Evolutionary conservation across 2,113 vertebrate genomes (phyloP), one percentile per base, ranked within the genome.

Genomic region (Tor tambroides): DNA sequence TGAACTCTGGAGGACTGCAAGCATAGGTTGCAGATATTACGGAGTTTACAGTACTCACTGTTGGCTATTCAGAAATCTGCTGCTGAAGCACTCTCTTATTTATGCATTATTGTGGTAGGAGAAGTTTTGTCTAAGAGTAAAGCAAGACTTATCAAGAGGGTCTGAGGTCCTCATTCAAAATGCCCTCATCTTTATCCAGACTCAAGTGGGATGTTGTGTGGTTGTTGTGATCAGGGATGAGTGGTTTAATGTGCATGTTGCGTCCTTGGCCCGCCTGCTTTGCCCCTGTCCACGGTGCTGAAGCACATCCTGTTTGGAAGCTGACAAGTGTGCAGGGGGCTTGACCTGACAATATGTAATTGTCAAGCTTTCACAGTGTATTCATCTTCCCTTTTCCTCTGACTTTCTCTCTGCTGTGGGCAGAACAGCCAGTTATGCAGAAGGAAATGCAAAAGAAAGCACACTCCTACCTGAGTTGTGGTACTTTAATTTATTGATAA

Each of bases 401-500:
- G 35, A 61, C 65, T 72, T 51, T 72, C 88, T 89, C 78, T 88
- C 83, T 88, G 46, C 74, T 51, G 4, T 43, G 12, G 92, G 89
- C 91, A 88, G 85, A 92, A 90, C 92, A 92, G 92, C 80, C 91
- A 92, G 92, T 92, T 81, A 32, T 85, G 89, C 92, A 92, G 91
- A 91, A 91, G 90, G 92, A 86, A 46, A 86, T 84, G 89, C 63
- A 67, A 67, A 26, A 91, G 90, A 92, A 91, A 90, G 49, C 15
- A 23, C 63, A 15, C 59, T 49, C 32, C 38, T n/a, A n/a, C n/a
- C n/a, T n/a, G n/a, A n/a, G n/a, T 38, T 38, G 38, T 38, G 38
- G 38, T 38, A 38, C 1, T 38, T 38, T 0, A 6, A 14, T 67
- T 28, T 61, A n/a, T 11, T 15, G 32, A 69, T 69, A 32, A 28